Conservation (phyloP, 2,113 vertebrate genomes). For the Poicephalus meyeri region DNA sequence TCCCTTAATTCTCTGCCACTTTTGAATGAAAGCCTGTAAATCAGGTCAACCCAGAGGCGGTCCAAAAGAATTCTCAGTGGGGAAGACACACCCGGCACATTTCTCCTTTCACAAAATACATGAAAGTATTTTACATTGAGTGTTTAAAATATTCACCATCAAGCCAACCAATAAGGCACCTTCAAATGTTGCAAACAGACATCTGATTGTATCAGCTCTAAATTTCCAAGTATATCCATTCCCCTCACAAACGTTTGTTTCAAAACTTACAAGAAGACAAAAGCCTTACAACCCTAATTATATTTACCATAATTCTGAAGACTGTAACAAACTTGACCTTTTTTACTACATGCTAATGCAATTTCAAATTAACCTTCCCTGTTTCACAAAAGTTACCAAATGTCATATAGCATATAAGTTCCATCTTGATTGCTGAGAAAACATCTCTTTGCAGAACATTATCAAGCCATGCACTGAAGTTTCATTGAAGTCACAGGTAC, state of each 20-base stretch:
- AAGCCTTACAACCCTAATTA: not conserved
- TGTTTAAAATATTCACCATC: not conserved
- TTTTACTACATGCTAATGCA: not conserved
- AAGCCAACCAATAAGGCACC: not conserved
- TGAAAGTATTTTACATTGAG: accelerated
- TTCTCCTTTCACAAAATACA: not conserved
- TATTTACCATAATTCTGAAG: not conserved
- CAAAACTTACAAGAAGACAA: not conserved
- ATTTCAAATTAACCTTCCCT: conserved; percentile 13
- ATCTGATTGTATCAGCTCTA: not conserved
- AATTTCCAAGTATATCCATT: not conserved
- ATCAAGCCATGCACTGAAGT: not conserved
- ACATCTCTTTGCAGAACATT: not conserved
- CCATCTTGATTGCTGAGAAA: not conserved
- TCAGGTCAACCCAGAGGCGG: not conserved
- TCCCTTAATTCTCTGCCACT: not conserved
- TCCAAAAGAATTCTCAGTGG: not conserved
- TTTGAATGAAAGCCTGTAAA: not conserved
- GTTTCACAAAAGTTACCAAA: conserved; percentile 3
- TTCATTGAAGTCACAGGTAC: not conserved
- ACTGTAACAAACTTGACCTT: not conserved
- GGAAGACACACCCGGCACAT: not conserved
- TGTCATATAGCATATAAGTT: not conserved
- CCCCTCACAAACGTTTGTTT: not conserved
- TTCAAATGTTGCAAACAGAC: not conserved